phyloP scores from a whole-genome alignment of 92 coral and sea anemone species.

The Zoanthus sansibaricus region DNA sequence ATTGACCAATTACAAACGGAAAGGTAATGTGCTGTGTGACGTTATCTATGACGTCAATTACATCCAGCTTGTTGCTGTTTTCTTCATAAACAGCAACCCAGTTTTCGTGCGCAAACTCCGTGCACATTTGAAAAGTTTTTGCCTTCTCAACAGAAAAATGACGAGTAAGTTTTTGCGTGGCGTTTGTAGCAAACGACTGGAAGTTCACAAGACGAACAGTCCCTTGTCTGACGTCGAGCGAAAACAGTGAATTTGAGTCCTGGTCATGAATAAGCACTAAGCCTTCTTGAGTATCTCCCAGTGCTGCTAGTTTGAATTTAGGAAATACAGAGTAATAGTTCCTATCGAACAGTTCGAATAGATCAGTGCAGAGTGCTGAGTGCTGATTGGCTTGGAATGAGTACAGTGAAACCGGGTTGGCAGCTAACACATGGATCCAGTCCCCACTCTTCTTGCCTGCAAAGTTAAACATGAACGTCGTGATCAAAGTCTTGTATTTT shows the following conservation, averaged over 20 bases:
- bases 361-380: slow-evolving; percentile 73
- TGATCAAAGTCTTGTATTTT: too few species aligned
- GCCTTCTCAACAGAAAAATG: slow-evolving; percentile 84
- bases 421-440: slow-evolving; percentile 91
- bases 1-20: slow-evolving; percentile 95
- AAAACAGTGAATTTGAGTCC: slow-evolving; percentile 76
- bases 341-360: slow-evolving; percentile 82
- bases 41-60: slow-evolving; percentile 71
- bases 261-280: slow-evolving; percentile 87
- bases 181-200: slow-evolving; percentile 78
- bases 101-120: slow-evolving; percentile 83
- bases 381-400: slow-evolving; percentile 91
- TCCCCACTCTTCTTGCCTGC: slow-evolving; percentile 88
- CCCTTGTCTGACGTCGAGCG: slow-evolving; percentile 69
- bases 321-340: slow-evolving; percentile 75
- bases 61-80: slow-evolving; percentile 86
- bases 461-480: not conserved
- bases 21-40: slow-evolving; percentile 85
- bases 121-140: slow-evolving; percentile 63
- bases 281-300: slow-evolving; percentile 81
- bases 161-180: slow-evolving; percentile 86
- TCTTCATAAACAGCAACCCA: slow-evolving; percentile 78
- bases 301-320: slow-evolving; percentile 83
- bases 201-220: slow-evolving; percentile 70
- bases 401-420: slow-evolving; percentile 86